Conservation (phyloP, 2,888 invertebrate species). For the Ellobium chinense region DNA sequence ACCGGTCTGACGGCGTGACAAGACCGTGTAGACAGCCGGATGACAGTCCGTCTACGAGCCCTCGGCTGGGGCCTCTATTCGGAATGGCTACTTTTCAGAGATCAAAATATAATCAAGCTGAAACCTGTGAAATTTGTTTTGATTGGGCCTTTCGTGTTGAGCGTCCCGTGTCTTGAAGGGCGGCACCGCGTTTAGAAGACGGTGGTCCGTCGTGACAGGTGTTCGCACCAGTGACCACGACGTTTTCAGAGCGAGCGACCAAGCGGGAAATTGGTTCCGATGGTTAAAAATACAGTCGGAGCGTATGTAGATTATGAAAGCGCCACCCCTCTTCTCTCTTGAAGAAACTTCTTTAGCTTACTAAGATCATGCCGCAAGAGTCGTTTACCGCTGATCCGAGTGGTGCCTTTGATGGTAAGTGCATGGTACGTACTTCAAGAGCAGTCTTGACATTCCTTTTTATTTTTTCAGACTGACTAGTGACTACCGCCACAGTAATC, state of each 20-base stretch:
- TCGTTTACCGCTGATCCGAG: background rate
- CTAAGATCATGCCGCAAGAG: background rate
- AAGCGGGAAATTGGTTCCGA: background rate
- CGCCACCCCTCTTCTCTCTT: background rate
- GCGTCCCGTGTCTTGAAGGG: background rate
- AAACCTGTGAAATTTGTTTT: conserved; percentile 5
- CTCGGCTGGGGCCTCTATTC: background rate
- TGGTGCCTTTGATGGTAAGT: background rate
- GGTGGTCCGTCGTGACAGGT: background rate
- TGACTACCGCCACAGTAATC: too few relatives aligned
- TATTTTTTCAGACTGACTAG: too few relatives aligned
- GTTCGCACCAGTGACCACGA: background rate
- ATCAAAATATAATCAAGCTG: conserved; percentile 7
- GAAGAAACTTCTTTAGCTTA: background rate
- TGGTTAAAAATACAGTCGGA: background rate
- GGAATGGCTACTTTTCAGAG: background rate
- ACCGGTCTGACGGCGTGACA: background rate
- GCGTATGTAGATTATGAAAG: background rate
- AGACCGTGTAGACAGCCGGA: background rate
- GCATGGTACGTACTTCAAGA: background rate
- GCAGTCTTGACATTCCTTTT: too few relatives aligned
- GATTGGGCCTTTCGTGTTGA: background rate
- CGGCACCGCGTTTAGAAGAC: background rate
- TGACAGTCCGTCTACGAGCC: background rate
- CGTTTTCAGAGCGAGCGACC: background rate